phyloP scores from a whole-genome alignment of 1,140 invertebrate genomes.

The Rhopalosiphum padi region DNA sequence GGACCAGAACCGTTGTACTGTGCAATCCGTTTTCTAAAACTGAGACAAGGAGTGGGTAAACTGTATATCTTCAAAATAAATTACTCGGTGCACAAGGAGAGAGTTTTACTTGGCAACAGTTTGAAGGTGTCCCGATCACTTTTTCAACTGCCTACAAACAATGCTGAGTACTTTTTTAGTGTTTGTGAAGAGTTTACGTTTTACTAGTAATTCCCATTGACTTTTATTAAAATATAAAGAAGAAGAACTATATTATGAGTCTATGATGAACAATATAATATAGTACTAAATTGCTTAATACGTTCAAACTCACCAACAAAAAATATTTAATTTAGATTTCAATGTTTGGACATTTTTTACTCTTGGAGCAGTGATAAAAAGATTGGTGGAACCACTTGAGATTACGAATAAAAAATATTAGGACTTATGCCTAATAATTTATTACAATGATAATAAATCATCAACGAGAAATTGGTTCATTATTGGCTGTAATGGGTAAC shows the following conservation, averaged over 20 bases:
- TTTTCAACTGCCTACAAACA: background rate
- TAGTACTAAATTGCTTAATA: background rate
- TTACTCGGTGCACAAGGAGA: conserved; percentile 1
- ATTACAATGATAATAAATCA: background rate
- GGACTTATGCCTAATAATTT: background rate
- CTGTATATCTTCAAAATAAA: conserved; percentile 47
- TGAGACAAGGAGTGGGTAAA: background rate
- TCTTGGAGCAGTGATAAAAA: background rate
- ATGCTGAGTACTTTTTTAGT: background rate
- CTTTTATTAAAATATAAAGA: background rate
- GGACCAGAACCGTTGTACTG: conserved; percentile 10
- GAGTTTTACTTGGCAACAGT: conserved; percentile 40
- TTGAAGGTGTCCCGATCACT: background rate
- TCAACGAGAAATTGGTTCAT: background rate
- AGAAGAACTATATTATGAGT: background rate
- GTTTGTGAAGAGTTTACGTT: background rate
- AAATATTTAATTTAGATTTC: background rate
- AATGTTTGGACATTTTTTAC: background rate
- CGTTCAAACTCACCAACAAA: too few relatives aligned
- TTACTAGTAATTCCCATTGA: background rate
- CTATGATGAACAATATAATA: background rate
- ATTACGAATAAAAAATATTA: background rate
- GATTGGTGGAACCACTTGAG: too few relatives aligned
- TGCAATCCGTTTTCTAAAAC: conserved; percentile 48
- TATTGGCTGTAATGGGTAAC: too few relatives aligned